These are phyloP conservation scores for Laticauda colubrina DNA, from an alignment of 2,113 vertebrate genomes.

Conservation along the genomic window DNA sequence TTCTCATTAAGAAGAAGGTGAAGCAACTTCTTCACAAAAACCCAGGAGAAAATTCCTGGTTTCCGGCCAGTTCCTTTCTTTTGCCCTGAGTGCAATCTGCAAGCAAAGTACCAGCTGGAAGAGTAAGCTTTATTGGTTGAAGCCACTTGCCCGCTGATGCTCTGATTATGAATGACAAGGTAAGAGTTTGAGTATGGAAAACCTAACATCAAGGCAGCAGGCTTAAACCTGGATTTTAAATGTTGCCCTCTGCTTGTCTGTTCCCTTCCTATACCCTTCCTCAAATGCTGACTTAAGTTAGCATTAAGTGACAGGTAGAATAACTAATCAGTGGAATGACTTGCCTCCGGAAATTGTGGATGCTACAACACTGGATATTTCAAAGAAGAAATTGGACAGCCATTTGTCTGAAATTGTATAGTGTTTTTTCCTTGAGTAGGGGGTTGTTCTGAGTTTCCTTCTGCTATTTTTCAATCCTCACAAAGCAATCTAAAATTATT, in stretches of 20 bases:
- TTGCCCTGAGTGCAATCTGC: not conserved
- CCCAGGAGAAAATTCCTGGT: not conserved
- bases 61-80: not conserved
- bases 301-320: not conserved
- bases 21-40: not conserved
- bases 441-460: not conserved
- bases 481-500: not conserved
- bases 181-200: constrained; percentile 2
- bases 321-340: not conserved
- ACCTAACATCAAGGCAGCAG: not conserved
- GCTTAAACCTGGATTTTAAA: not conserved
- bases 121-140: not conserved
- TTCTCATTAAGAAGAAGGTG: not conserved
- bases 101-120: not conserved
- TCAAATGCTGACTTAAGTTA: not conserved
- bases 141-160: not conserved
- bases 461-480: not conserved
- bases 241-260: too few relatives aligned
- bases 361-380: not conserved
- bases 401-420: not conserved
- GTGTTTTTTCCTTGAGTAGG: not conserved
- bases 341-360: not conserved
- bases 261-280: not conserved
- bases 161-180: constrained; percentile 12
- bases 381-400: not conserved